These are phyloP conservation scores for Orchestes rusci DNA, from an alignment of 2,888 invertebrate genomes.

Conservation along the genomic window DNA sequence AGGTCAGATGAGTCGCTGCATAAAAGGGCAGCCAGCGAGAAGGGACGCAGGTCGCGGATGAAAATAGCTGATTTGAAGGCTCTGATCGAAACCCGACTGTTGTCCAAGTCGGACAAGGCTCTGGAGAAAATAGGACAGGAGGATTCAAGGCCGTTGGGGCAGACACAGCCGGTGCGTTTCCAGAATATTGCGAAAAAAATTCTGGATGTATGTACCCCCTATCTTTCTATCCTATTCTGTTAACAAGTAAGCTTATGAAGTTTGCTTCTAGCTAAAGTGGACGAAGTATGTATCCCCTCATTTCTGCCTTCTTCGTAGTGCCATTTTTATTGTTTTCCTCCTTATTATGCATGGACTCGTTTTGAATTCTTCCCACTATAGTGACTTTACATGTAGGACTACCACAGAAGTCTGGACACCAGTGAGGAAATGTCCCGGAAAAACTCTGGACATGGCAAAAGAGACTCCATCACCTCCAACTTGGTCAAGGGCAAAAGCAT, in stretches of 20 bases:
- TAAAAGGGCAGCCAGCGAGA: conserved; percentile 69
- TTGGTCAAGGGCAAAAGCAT: conserved; percentile 92
- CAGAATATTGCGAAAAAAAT: conserved; percentile 29
- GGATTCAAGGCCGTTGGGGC: conserved; percentile 51
- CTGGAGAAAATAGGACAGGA: conserved; percentile 83
- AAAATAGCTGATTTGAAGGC: conserved; percentile 88
- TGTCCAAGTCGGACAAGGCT: conserved; percentile 87
- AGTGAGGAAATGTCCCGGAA: conserved; percentile 68
- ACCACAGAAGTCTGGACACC: conserved; percentile 75
- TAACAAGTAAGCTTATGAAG: neutral
- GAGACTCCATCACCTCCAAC: conserved; percentile 51
- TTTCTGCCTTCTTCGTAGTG: neutral
- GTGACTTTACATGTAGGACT: conserved; percentile 53
- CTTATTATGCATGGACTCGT: neutral
- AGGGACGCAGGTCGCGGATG: conserved; percentile 71
- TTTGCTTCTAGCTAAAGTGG: too few relatives aligned
- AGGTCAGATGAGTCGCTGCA: conserved; percentile 44
- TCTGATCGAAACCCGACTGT: conserved; percentile 84
- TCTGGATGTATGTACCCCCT: conserved; percentile 40
- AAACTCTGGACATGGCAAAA: conserved; percentile 59
- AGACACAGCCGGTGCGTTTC: conserved; percentile 57
- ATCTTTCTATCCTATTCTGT: conserved; percentile 16
- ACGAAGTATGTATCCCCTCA: too few relatives aligned
- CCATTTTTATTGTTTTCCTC: neutral
- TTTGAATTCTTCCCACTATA: neutral